These are phyloP conservation scores for Ceryle rudis DNA, from an alignment of 2,797 vertebrate genomes.

Conservation along the genomic window DNA sequence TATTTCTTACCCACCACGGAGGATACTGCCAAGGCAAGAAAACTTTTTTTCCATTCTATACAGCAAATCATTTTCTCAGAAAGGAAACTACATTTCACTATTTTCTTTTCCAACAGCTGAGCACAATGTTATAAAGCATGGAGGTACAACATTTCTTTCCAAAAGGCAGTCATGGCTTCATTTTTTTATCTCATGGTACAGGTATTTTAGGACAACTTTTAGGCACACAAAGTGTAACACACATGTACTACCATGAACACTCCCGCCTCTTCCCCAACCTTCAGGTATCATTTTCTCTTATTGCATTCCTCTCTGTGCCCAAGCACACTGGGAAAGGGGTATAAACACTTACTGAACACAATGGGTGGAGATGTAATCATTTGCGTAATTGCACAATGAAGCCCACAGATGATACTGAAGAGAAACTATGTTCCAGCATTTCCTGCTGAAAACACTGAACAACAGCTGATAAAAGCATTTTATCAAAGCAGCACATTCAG, in stretches of 20 bases:
- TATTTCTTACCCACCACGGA: neutral
- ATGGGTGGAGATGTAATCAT: neutral
- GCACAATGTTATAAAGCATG: neutral
- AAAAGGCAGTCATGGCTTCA: constrained; percentile 19
- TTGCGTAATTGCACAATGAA: neutral
- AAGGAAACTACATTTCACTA: neutral
- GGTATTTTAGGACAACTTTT: neutral
- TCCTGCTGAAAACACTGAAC: constrained; percentile 8
- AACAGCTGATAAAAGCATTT: constrained; percentile 43
- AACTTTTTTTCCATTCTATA: neutral
- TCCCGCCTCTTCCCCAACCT: neutral
- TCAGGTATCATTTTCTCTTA: neutral
- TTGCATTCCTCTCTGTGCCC: neutral
- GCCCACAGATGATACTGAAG: neutral
- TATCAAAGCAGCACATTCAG: constrained; percentile 42
- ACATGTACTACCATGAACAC: neutral
- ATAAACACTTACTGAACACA: neutral
- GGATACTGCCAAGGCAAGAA: neutral
- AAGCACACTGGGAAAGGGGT: neutral
- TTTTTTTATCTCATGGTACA: neutral
- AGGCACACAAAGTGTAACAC: neutral
- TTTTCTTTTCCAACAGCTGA: neutral
- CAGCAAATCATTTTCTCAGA: neutral
- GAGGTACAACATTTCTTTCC: neutral
- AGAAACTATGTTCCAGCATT: constrained; percentile 31